Evolutionary conservation across 2,888 invertebrate genomes (phyloP).

Genomic region (Nasonovia ribisnigri): DNA sequence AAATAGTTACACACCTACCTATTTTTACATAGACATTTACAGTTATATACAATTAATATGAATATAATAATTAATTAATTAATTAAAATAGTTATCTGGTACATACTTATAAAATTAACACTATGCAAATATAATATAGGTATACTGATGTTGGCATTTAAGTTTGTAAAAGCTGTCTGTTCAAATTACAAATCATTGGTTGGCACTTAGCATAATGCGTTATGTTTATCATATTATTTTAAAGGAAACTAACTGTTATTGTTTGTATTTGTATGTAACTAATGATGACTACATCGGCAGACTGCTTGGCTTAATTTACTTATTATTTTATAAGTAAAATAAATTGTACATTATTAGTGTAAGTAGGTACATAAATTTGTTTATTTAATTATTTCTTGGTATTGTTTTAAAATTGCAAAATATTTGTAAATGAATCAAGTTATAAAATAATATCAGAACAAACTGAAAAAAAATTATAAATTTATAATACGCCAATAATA

Average conservation of each 20-base stretch:
- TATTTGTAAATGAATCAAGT: not conserved
- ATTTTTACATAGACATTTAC: no score
- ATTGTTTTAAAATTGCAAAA: not conserved
- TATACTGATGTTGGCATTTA: not conserved
- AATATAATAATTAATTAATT: no score
- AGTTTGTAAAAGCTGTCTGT: not conserved
- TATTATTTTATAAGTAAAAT: not conserved
- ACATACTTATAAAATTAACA: no score
- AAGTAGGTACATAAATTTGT: not conserved
- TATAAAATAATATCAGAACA: not conserved
- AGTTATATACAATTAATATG: no score
- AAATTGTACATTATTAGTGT: not conserved
- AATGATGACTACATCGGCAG: not conserved
- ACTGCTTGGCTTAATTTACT: not conserved
- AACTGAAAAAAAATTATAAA: not conserved
- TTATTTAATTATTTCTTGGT: not conserved
- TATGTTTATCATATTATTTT: slow-evolving; percentile 25
- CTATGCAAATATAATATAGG: no score
- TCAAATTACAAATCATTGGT: not conserved
- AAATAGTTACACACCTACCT: no score
- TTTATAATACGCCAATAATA: not conserved
- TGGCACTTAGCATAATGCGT: not conserved
- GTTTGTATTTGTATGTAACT: not conserved
- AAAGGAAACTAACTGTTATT: not conserved
- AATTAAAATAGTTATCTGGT: no score